Percentiles rank a stretch among this genome's conserved stretches.
Evolutionary conservation across 2,797 vertebrate species (phyloP).

Genomic region (Poeciliopsis paucimaculata): DNA sequence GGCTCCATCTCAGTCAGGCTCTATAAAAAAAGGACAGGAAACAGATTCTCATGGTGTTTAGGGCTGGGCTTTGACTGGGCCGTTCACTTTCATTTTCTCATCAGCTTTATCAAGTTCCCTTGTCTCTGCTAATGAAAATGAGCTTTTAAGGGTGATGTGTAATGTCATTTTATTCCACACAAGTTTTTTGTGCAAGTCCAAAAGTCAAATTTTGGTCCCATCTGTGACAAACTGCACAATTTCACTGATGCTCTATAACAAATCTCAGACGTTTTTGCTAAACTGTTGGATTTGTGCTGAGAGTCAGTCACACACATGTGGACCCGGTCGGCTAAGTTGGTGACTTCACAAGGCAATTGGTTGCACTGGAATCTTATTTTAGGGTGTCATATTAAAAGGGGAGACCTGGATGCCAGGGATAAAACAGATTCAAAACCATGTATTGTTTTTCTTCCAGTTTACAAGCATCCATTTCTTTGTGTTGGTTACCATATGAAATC

Average conservation of each 20-base stretch:
- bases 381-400: neutral
- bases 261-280: neutral
- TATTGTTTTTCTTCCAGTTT: neutral
- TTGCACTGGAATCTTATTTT: neutral
- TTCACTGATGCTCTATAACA: neutral
- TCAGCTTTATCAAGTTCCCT: neutral
- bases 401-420: neutral
- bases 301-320: neutral
- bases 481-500: neutral
- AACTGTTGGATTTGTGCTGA: neutral
- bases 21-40: neutral
- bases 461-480: neutral
- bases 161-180: neutral
- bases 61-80: neutral
- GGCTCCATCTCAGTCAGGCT: neutral
- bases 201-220: neutral
- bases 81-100: neutral
- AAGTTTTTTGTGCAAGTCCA: neutral
- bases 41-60: neutral
- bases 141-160: neutral
- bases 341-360: neutral
- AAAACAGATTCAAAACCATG: neutral
- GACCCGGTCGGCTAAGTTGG: neutral
- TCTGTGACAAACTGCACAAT: neutral
- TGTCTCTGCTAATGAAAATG: neutral